Percentiles rank a stretch among this genome's conserved stretches.
Evolutionary conservation across 2,888 invertebrate genomes (phyloP).

Genomic region (Andrena marginata): DNA sequence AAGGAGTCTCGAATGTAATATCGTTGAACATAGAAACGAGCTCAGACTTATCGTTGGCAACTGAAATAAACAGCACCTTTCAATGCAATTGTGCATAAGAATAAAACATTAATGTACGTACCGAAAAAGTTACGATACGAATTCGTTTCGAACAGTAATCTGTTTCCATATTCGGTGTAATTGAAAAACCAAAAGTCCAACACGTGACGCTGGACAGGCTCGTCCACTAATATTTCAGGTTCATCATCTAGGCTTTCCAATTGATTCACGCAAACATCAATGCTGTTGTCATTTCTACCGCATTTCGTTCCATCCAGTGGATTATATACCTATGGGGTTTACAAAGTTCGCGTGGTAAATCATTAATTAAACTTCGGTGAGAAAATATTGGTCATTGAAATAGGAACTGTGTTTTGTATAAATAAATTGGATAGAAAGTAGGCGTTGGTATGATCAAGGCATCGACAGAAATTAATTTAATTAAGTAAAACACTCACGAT

Average conservation of each 20-base stretch:
- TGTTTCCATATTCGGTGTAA: conserved; percentile 3
- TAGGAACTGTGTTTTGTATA: neutral
- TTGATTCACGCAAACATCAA: conserved; percentile 88
- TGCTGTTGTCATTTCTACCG: neutral
- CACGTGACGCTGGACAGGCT: conserved; percentile 28
- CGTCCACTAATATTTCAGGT: neutral
- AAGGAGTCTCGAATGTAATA: conserved; percentile 82
- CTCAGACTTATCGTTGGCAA: neutral
- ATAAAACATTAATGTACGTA: neutral
- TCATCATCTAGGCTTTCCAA: conserved; percentile 89
- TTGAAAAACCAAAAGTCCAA: conserved; percentile 42
- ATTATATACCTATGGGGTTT: conserved; percentile 89
- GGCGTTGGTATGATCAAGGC: neutral
- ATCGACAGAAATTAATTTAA: too few species aligned
- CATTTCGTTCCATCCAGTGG: conserved; percentile 91
- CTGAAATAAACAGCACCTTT: conserved; percentile 23
- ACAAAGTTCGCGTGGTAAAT: neutral
- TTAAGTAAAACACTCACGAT: conserved; percentile 44
- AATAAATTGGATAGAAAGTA: neutral
- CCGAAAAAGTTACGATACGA: neutral
- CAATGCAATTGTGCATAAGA: neutral
- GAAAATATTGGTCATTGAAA: neutral
- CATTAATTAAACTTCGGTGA: neutral
- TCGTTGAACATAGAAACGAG: conserved; percentile 83
- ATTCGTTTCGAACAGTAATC: neutral